Evolutionary conservation across 1,140 invertebrate species (phyloP), one percentile per base, ranked within the genome.

Genomic region (Propsilocerus akamusi): DNA sequence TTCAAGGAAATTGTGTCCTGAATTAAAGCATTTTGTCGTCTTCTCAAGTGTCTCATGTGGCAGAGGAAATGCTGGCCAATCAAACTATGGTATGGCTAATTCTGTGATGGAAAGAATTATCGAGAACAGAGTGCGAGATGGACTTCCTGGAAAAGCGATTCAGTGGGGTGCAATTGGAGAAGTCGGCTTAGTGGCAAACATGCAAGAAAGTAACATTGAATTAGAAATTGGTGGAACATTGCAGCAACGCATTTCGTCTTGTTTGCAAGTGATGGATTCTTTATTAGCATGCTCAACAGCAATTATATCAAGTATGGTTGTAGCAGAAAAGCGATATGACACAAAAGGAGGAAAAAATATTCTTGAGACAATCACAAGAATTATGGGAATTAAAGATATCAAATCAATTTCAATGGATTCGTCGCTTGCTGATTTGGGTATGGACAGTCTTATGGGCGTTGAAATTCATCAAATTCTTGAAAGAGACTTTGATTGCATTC

Each of bases 381-480:
- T 77, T 53, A 66, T 78, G 61, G 71, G 72, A n/a, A n/a, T n/a
- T n/a, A 0, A 66, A 91, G 3, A 80, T 79, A 20, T n/a, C n/a
- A n/a, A n/a, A n/a, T n/a, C n/a, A n/a, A n/a, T n/a, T n/a, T n/a
- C n/a, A n/a, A n/a, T n/a, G n/a, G n/a, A n/a, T n/a, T n/a, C n/a
- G n/a, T n/a, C n/a, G n/a, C n/a, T n/a, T n/a, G n/a, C n/a, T n/a
- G 86, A 91, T 62, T 66, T 88, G 17, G 86, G 86, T 47, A 77
- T 89, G 68, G 86, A 89, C 65, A 86, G 82, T 24, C 74, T 90
- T 64, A 86, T 86, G 78, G 81, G 78, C 14, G 81, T 86, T 1
- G 85, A 89, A 65, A 81, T 87, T 52, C 84, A 86, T 57, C 82
- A 86, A 59, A 78, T 78, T 2, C 63, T 88, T 6, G 83, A 87